Evolutionary conservation across 2,113 vertebrate genomes (phyloP), one percentile per base, ranked within the genome.

Genomic region (Epinephelus fuscoguttatus): DNA sequence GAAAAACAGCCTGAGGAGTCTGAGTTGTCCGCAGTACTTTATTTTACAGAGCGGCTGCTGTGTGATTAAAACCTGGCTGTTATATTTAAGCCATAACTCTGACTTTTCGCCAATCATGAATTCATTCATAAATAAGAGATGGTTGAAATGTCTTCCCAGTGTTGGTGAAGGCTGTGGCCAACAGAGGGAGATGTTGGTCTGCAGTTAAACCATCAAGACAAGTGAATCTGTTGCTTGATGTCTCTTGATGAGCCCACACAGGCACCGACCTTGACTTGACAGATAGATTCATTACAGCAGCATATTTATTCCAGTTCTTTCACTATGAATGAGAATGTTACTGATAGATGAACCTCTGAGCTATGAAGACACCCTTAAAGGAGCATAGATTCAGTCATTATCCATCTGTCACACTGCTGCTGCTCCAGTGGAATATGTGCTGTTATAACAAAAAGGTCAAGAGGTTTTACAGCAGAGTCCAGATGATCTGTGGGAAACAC

Each of bases 181-280:
- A 76, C 53, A 93, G 89, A 75, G 87, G 91, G 88, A 42, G 72
- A 10, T 80, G 52, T 85, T 81, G 79, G 23, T 73, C 73, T 53
- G 55, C 4, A 50, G 19, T 42, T 17, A 53, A 74, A 75, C 1
- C 18, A 23, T 3, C 10, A 45, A 40, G 3, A 4, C 6, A 13
- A 40, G 2, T 45, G 6, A 33, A 61, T 33, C 23, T 56, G 47
- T 27, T 23, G 15, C 15, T 27, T 61, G 23, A 40, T 37, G 21
- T 8, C 40, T 30, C 10, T 19, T 27, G 23, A 59, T 14, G 40
- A 72, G 57, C 30, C 6, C 1, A 27, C 0, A 40, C 23, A 14
- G 0, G 1, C n/a, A 67, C 37, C 0, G 7, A 37, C 59, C 2
- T 19, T 61, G 59, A 30, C 33, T 37, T 37, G 42, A 45, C 42